Evolutionary conservation across 2,113 vertebrate genomes (phyloP).

Genomic region (Grammomys dolichurus): DNA sequence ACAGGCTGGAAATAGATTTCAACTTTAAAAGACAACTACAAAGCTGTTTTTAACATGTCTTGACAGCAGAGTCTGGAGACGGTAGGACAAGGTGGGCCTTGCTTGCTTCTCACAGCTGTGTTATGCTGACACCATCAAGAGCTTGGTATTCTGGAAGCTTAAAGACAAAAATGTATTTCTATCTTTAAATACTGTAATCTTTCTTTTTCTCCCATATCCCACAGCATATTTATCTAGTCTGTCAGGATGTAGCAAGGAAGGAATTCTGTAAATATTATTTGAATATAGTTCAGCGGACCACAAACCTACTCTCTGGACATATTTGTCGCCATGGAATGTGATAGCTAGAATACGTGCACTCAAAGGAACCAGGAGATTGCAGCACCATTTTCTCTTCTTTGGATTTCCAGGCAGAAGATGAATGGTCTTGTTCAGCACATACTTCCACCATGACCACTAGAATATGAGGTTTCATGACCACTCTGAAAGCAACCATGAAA

Average conservation of each 20-base stretch:
- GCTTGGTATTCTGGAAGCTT: conserved; percentile 43
- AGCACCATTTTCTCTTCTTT: neutral
- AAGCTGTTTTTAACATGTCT: neutral
- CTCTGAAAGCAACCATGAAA: neutral
- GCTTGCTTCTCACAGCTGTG: neutral
- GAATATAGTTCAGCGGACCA: neutral
- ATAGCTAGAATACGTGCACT: neutral
- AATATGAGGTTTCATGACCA: neutral
- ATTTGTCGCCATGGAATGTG: neutral
- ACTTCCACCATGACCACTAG: neutral
- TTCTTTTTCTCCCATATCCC: neutral
- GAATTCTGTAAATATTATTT: conserved; percentile 6
- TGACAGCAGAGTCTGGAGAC: neutral
- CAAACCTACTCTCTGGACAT: neutral
- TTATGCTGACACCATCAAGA: neutral
- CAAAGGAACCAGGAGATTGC: too few relatives aligned
- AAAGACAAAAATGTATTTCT: conserved; percentile 16
- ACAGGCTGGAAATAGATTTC: conserved; percentile 44
- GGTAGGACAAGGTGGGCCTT: neutral
- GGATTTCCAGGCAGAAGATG: neutral
- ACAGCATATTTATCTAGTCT: conserved; percentile 18
- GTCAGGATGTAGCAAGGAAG: neutral
- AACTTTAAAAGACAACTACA: conserved; percentile 6
- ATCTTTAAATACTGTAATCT: conserved; percentile 42
- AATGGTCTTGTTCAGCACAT: neutral